Percentiles rank a stretch among this genome's conserved stretches.
Conservation (phyloP, 2,113 vertebrate genomes). For the Cranoglanis bouderius region DNA sequence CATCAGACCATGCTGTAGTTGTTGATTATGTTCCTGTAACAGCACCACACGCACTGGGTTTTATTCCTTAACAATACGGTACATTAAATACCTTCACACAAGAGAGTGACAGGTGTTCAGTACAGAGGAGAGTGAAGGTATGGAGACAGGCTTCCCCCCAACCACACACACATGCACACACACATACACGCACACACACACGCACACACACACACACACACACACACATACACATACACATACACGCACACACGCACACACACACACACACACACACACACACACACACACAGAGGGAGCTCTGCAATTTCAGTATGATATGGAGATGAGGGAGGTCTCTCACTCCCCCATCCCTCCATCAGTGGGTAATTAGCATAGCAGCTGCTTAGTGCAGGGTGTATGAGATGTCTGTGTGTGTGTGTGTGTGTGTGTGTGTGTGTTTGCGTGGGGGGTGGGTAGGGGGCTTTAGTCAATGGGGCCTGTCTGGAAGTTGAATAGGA, state of each 20-base stretch:
- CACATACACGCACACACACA: constrained; percentile 14
- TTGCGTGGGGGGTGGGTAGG: constrained; percentile 59
- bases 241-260: constrained; percentile 11
- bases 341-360: constrained; percentile 57
- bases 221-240: constrained; percentile 35
- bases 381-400: constrained; percentile 86
- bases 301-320: constrained; percentile 72
- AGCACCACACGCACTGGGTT: background rate
- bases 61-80: background rate
- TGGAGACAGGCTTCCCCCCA: constrained; percentile 13
- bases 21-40: background rate
- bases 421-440: constrained; percentile 44
- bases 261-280: constrained; percentile 26
- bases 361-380: constrained; percentile 93
- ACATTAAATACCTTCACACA: background rate
- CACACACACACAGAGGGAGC: constrained; percentile 50
- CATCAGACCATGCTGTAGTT: background rate
- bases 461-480: constrained; percentile 78
- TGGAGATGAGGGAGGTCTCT: constrained; percentile 77
- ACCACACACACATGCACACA: constrained; percentile 24
- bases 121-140: constrained; percentile 25
- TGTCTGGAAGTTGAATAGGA: constrained; percentile 88
- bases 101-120: constrained; percentile 42
- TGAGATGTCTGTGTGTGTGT: constrained; percentile 66
- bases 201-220: constrained; percentile 23